A percentile compares a stretch with the other conserved stretches of the same genome.
Evolutionary conservation across 2,888 invertebrate species (phyloP).

Genomic region (Apodemia duryi): DNA sequence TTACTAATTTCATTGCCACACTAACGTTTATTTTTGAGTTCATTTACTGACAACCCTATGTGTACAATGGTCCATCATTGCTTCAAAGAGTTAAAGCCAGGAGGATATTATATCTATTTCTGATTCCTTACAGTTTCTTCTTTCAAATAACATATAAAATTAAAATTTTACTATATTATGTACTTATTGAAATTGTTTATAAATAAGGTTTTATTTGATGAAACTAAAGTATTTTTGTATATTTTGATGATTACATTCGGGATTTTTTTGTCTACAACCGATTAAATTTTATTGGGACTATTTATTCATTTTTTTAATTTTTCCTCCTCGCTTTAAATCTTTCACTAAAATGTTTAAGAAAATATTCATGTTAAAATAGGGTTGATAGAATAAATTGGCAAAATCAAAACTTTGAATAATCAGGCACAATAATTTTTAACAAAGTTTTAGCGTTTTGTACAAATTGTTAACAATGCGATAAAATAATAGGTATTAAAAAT

Average conservation of each 20-base stretch:
- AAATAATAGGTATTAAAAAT: neutral
- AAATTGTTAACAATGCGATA: constrained; percentile 39
- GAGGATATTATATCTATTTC: neutral
- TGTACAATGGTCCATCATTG: constrained; percentile 19
- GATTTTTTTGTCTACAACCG: neutral
- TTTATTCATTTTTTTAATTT: neutral
- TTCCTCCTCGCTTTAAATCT: neutral
- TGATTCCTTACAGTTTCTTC: too few relatives aligned
- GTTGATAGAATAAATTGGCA: constrained; percentile 39
- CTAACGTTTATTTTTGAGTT: constrained; percentile 16
- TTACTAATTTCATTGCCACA: constrained; percentile 33
- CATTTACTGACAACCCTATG: neutral
- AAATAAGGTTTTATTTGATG: neutral
- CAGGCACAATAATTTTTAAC: constrained; percentile 41
- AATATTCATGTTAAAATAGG: neutral
- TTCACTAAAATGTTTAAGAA: neutral
- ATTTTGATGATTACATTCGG: neutral
- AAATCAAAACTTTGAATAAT: constrained; percentile 68
- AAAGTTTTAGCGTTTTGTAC: constrained; percentile 71
- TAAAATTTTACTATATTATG: too few relatives aligned
- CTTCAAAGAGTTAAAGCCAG: constrained; percentile 17
- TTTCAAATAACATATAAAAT: too few relatives aligned
- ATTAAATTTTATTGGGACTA: neutral
- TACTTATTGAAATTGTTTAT: too few relatives aligned
- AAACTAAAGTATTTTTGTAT: neutral